These are phyloP conservation scores for Musca domestica DNA, from an alignment of 1,140 invertebrate genomes.

Conservation along the genomic window DNA sequence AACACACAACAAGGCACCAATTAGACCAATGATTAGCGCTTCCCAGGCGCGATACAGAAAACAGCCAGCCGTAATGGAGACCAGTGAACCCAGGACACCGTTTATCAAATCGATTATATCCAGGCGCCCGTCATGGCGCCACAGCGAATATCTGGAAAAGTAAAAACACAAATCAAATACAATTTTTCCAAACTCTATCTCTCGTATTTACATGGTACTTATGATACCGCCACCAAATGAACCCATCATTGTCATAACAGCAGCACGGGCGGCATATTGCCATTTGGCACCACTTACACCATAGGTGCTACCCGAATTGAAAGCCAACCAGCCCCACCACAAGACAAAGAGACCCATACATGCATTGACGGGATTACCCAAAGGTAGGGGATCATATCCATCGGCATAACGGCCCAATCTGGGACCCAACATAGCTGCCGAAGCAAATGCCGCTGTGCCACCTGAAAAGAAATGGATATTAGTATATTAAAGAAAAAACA, in stretches of 20 bases:
- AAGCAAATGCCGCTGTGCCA: slow-evolving; percentile 72
- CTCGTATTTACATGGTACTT: slow-evolving; percentile 66
- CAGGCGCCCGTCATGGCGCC: slow-evolving; percentile 69
- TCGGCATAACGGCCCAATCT: slow-evolving; percentile 81
- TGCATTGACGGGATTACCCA: slow-evolving; percentile 87
- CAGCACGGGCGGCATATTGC: slow-evolving; percentile 81
- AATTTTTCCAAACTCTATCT: slow-evolving; percentile 1
- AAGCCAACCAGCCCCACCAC: slow-evolving; percentile 93
- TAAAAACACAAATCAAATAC: neutral
- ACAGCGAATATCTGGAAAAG: slow-evolving; percentile 59
- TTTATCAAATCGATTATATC: slow-evolving; percentile 86
- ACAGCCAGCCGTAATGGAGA: slow-evolving; percentile 88
- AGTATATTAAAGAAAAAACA: slow-evolving; percentile 10
- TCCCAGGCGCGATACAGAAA: slow-evolving; percentile 86
- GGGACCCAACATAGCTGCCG: slow-evolving; percentile 86
- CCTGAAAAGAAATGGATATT: slow-evolving; percentile 25
- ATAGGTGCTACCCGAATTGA: slow-evolving; percentile 88
- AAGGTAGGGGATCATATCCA: slow-evolving; percentile 70
- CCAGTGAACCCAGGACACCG: slow-evolving; percentile 81
- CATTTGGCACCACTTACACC: slow-evolving; percentile 67
- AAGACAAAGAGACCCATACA: slow-evolving; percentile 89
- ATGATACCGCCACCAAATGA: slow-evolving; percentile 84
- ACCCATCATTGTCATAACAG: slow-evolving; percentile 84
- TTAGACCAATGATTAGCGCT: slow-evolving; percentile 75
- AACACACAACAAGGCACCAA: slow-evolving; percentile 75